phyloP scores from a whole-genome alignment of 2,888 invertebrate genomes.

The Tanytarsus gracilentus region DNA sequence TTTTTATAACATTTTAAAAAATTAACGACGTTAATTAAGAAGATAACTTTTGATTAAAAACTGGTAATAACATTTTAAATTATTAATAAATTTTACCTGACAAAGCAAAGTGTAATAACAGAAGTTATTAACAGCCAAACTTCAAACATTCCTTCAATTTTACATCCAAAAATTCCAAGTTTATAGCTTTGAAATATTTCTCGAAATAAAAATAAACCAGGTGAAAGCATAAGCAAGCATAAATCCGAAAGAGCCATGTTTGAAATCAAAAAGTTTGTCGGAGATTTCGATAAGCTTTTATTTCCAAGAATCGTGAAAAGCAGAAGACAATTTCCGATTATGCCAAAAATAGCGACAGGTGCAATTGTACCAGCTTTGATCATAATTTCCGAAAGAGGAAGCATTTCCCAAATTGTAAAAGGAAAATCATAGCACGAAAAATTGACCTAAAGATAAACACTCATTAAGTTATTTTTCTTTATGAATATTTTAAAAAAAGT shows the following conservation, averaged over 20 bases:
- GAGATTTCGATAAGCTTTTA: conserved; percentile 51
- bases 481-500: too few relatives aligned
- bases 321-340: conserved; percentile 57
- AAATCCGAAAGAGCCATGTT: conserved; percentile 68
- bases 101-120: conserved; percentile 14
- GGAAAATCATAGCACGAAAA: conserved; percentile 43
- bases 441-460: neutral
- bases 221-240: conserved; percentile 56
- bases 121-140: conserved; percentile 35
- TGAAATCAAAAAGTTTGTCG: conserved; percentile 62
- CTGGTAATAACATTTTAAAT: conserved; percentile 8
- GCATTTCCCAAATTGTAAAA: conserved; percentile 57
- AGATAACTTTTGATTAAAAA: too few relatives aligned
- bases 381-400: conserved; percentile 51
- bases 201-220: conserved; percentile 64
- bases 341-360: conserved; percentile 54
- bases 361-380: conserved; percentile 52
- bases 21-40: too few relatives aligned
- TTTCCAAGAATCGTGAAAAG: conserved; percentile 54
- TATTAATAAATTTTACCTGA: conserved; percentile 10
- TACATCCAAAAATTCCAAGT: conserved; percentile 63
- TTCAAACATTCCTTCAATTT: conserved; percentile 61
- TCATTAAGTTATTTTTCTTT: neutral
- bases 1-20: conserved; percentile 31
- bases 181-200: conserved; percentile 73